Evolutionary conservation across 2,113 vertebrate species (phyloP).

Genomic region (Xenus cinereus): DNA sequence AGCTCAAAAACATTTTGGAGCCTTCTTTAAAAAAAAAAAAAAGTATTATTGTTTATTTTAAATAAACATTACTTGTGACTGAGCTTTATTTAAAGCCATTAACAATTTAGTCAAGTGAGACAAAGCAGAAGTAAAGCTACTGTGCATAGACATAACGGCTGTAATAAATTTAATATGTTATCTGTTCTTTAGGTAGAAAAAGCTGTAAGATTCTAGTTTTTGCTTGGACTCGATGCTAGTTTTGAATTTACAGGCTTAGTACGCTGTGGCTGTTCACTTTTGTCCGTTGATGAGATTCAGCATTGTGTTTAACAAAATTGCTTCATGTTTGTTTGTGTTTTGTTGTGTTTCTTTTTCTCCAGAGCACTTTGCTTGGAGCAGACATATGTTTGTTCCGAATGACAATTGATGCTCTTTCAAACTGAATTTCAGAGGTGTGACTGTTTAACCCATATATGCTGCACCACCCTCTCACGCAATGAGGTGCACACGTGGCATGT

Average conservation of each 20-base stretch:
- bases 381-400: constrained; percentile 57
- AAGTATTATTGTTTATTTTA: neutral
- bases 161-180: neutral
- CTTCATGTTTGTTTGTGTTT: constrained; percentile 42
- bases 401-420: constrained; percentile 58
- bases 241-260: constrained; percentile 7
- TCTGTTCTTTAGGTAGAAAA: neutral
- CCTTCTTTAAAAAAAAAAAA: neutral
- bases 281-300: neutral
- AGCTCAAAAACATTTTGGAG: neutral
- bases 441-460: neutral
- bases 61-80: neutral
- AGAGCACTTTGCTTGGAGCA: constrained; percentile 67
- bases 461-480: neutral
- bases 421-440: constrained; percentile 56
- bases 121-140: neutral
- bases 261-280: neutral
- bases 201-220: neutral
- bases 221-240: neutral
- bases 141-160: neutral
- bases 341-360: neutral
- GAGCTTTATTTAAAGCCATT: neutral
- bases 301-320: constrained; percentile 26
- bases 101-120: neutral
- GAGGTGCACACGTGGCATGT: neutral